phyloP scores from a whole-genome alignment of 2,888 invertebrate species.

The Neoascia interrupta region DNA sequence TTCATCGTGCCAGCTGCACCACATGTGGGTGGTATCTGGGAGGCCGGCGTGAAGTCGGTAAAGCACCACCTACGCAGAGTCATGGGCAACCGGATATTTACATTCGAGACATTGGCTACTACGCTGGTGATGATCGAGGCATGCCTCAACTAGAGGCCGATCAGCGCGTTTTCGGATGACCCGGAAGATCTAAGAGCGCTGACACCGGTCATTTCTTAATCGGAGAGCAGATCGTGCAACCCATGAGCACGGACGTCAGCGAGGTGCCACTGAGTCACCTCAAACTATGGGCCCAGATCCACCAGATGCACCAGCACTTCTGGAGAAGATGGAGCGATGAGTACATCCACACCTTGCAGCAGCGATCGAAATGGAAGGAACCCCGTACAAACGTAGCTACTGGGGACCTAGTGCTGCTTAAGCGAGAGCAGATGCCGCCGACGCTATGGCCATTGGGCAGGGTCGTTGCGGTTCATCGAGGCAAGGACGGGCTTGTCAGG shows the following conservation, averaged over 20 bases:
- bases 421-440: too few relatives aligned
- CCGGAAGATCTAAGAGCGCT: neutral
- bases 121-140: too few relatives aligned
- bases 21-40: neutral
- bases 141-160: neutral
- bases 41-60: too few relatives aligned
- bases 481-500: too few relatives aligned
- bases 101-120: too few relatives aligned
- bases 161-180: neutral
- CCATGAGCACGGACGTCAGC: neutral
- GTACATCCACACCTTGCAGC: conserved; percentile 14
- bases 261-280: neutral
- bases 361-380: neutral
- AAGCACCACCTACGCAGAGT: neutral
- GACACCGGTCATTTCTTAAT: conserved; percentile 3
- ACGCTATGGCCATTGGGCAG: too few relatives aligned
- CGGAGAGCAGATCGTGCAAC: conserved; percentile 13
- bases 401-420: too few relatives aligned
- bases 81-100: neutral
- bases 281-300: too few relatives aligned
- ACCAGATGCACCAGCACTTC: too few relatives aligned
- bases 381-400: neutral
- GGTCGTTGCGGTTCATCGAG: too few relatives aligned
- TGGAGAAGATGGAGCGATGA: too few relatives aligned
- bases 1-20: too few relatives aligned